Conservation (phyloP, 92 coral and sea anemone species). For the Virgularia gustaviana region DNA sequence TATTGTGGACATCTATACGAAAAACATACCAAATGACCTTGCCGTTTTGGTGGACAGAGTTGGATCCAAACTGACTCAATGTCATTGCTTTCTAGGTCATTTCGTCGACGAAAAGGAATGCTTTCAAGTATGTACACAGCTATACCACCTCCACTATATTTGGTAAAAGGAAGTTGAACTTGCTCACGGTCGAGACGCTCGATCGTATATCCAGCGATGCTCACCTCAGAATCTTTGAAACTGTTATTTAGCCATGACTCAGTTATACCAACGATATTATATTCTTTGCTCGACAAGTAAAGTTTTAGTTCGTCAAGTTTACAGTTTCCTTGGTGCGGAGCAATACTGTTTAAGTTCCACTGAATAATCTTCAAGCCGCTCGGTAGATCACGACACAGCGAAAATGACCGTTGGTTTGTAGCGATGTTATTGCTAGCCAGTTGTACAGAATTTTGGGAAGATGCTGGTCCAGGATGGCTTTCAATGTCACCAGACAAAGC, state of each 20-base stretch:
- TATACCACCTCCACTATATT: neutral
- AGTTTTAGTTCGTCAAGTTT: conserved; percentile 46
- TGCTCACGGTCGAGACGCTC: conserved; percentile 35
- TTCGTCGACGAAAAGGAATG: conserved; percentile 7
- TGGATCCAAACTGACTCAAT: conserved; percentile 34
- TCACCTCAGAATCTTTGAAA: conserved; percentile 25
- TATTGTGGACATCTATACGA: conserved; percentile 26
- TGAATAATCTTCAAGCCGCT: conserved; percentile 44
- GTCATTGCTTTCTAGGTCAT: conserved; percentile 27
- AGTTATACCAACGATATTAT: conserved; percentile 30
- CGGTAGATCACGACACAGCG: conserved; percentile 39
- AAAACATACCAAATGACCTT: conserved; percentile 20
- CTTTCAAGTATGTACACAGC: neutral
- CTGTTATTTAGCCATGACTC: conserved; percentile 32
- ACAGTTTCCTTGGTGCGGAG: conserved; percentile 13
- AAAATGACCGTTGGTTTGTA: no score
- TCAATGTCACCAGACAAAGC: no score
- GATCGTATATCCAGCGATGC: conserved; percentile 22
- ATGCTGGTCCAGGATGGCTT: no score
- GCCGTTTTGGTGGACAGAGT: conserved; percentile 33
- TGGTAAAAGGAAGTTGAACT: neutral
- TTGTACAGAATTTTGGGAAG: no score
- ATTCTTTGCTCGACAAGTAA: conserved; percentile 22
- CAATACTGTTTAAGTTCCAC: conserved; percentile 45
- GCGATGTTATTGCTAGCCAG: no score